Base-by-base conservation (phyloP, 2,888 invertebrate species). In the Ceriagrion tenellum region DNA sequence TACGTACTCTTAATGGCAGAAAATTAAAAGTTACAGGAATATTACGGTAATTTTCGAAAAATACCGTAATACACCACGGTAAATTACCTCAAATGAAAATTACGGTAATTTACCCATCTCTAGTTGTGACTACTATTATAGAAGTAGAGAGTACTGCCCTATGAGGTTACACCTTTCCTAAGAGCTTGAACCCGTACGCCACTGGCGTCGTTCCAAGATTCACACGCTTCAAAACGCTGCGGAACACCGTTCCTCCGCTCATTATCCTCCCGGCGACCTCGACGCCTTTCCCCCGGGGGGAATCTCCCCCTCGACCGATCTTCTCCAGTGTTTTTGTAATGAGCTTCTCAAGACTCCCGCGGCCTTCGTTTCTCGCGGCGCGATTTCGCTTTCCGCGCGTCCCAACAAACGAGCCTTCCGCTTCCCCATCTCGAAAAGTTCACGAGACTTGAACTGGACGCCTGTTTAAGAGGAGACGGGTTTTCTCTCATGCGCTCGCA, bases 371-470 rank as follows among this genome's bases (percentile, higher is more conserved):
- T 55, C 47, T 47, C 26, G 47, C 40, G 91, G 47, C 47, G 40
- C 30, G 93, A 93, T 93, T 93, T 93, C 93, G 93, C 93, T 93
- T 93, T 93, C 93, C 20, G 93, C n/a, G 23, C 12, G 69, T 26
- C 47, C 30, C 6, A 59, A 0, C 93, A 35, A 56, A 59, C 59
- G 2, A 59, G 40, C 89, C 89, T 89, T 89, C 89, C 81, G 81
- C 81, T 81, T 90, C 90, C 90, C 47, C 90, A 0, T 40, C 95
- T 26, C 47, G 20, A 69, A 20, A 88, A 55, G 69, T 47, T 47
- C n/a, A 47, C 26, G 69, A 93, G 74, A 93, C 40, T n/a, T 63
- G 40, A 69, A 47, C 35, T 18, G 81, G 20, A 35, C 63, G 26
- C 13, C 63, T 1, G 59, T 20, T 8, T 20, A 59, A 20, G 59